A percentile compares a stretch with the other conserved stretches of the same genome.
Conservation (phyloP, 2,113 vertebrate genomes). For the Phaethornis superciliosus region DNA sequence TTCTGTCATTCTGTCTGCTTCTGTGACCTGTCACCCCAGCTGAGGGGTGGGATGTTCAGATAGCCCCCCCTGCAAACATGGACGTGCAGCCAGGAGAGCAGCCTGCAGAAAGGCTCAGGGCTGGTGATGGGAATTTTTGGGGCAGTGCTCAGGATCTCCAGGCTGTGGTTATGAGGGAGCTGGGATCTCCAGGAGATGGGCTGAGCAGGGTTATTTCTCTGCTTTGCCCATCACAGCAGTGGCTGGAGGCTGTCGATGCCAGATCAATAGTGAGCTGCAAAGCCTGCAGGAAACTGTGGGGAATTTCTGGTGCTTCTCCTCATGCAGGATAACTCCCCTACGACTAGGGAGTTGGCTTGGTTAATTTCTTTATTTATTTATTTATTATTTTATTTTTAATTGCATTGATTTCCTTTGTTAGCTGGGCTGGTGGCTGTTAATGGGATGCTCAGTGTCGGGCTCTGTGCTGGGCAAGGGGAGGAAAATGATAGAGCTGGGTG, state of each 20-base stretch:
- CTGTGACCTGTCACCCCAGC: neutral
- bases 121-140: fast-evolving
- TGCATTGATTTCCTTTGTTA: conserved; percentile 27
- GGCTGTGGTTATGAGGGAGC: neutral
- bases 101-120: neutral
- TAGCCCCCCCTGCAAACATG: neutral
- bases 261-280: neutral
- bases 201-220: neutral
- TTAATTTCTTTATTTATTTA: neutral
- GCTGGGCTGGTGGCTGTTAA: neutral
- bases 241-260: neutral
- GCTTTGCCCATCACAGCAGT: neutral
- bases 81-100: neutral
- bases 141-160: neutral
- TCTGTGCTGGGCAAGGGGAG: neutral
- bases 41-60: fast-evolving
- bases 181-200: neutral
- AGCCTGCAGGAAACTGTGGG: neutral
- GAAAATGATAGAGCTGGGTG: neutral
- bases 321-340: neutral
- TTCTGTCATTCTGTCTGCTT: too few species aligned
- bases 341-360: neutral
- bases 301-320: neutral
- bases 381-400: neutral
- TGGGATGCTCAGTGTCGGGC: neutral